phyloP scores from a whole-genome alignment of 2,113 vertebrate genomes.

The Oreotragus oreotragus region DNA sequence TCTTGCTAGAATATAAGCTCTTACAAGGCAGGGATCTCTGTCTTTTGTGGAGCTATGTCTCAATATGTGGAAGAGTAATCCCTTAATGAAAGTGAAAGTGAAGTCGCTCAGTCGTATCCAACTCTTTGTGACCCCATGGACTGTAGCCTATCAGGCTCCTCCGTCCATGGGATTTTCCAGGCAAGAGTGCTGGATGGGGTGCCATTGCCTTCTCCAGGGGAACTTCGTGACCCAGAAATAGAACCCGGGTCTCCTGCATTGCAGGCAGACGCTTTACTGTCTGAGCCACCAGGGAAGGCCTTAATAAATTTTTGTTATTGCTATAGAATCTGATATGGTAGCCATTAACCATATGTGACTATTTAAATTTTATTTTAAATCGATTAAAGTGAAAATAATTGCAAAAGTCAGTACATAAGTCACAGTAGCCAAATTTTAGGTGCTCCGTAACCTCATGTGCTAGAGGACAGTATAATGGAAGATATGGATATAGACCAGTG shows the following conservation, averaged over 20 bases:
- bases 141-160: too few species aligned
- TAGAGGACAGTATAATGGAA: neutral
- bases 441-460: neutral
- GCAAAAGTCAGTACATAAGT: neutral
- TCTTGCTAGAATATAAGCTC: neutral
- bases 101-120: too few species aligned
- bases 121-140: too few species aligned
- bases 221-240: too few species aligned
- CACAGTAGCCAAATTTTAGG: neutral
- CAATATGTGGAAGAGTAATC: neutral
- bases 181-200: too few species aligned
- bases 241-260: too few species aligned
- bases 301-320: neutral
- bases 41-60: neutral
- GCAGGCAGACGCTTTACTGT: too few species aligned
- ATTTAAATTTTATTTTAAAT: neutral
- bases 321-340: neutral
- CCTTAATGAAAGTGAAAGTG: neutral
- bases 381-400: neutral
- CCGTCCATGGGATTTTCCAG: too few species aligned
- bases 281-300: too few species aligned
- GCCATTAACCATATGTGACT: neutral
- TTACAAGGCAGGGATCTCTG: neutral
- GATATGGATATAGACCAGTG: neutral
- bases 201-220: too few species aligned